Evolutionary conservation across 1,140 invertebrate genomes (phyloP).

Genomic region (Ceratina japonica): DNA sequence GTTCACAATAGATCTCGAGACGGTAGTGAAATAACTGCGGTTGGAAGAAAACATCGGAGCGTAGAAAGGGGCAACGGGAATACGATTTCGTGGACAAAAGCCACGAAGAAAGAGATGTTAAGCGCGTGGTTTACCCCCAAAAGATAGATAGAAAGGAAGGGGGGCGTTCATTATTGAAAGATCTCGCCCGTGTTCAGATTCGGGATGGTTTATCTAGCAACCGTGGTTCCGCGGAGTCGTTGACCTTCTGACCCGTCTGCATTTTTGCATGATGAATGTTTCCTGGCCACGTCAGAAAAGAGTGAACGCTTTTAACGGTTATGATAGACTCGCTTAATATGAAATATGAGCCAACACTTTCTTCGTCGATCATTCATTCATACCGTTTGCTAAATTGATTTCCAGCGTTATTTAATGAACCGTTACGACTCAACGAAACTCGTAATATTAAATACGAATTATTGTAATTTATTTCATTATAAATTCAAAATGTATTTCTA

Average conservation of each 20-base stretch:
- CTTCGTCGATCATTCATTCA: not conserved
- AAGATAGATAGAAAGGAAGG: not conserved
- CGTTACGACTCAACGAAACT: too few relatives aligned
- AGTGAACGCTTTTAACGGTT: not conserved
- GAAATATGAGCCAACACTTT: too few relatives aligned
- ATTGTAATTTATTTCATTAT: too few relatives aligned
- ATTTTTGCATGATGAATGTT: not conserved
- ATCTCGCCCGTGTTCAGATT: not conserved
- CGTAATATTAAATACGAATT: too few relatives aligned
- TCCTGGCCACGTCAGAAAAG: not conserved
- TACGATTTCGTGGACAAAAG: conserved; percentile 19
- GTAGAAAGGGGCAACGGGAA: conserved; percentile 31
- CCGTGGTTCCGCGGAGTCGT: not conserved
- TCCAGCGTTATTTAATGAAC: too few relatives aligned
- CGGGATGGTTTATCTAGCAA: not conserved
- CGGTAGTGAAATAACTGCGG: conserved; percentile 29
- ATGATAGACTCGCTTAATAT: not conserved
- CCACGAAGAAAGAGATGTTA: conserved; percentile 31
- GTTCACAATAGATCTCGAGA: conserved; percentile 40
- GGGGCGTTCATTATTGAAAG: conserved; percentile 20
- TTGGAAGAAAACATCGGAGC: conserved; percentile 22
- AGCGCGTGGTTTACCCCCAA: conserved; percentile 4
- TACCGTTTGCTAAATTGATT: not conserved
- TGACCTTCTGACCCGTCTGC: not conserved
- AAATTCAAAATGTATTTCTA: too few relatives aligned